These are phyloP conservation scores for Aspiorhynchus laticeps DNA, from an alignment of 2,113 vertebrate species.

Conservation along the genomic window DNA sequence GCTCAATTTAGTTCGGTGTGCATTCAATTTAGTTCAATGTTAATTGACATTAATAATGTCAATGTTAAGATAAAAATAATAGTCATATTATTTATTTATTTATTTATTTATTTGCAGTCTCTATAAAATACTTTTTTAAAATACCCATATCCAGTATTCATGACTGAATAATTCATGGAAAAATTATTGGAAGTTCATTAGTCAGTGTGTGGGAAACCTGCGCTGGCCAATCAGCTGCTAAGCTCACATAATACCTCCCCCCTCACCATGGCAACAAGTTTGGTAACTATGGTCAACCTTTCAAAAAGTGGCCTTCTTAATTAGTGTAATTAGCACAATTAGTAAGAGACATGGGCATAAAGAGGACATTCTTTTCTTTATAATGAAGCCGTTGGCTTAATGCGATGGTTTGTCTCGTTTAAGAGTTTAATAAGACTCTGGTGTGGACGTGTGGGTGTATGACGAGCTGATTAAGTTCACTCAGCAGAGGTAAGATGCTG, in stretches of 20 bases:
- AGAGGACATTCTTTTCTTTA: conserved; percentile 18
- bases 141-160: background rate
- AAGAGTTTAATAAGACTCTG: background rate
- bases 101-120: background rate
- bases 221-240: background rate
- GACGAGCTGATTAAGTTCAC: conserved; percentile 4
- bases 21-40: background rate
- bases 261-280: background rate
- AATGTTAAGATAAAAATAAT: background rate
- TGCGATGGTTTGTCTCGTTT: background rate
- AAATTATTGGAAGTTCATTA: background rate
- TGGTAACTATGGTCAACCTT: conserved; percentile 8
- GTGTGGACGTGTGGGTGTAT: background rate
- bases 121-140: background rate
- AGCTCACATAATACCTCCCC: background rate
- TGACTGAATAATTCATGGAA: background rate
- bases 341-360: background rate
- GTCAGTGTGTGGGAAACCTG: background rate
- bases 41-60: no score
- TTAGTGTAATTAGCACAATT: background rate
- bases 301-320: background rate
- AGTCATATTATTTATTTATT: no score
- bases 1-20: background rate
- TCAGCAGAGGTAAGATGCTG: conserved; percentile 22
- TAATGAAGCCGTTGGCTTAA: background rate